A percentile compares a stretch with the other conserved stretches of the same genome.
These are phyloP conservation scores for Phortica variegata DNA, from an alignment of 1,140 invertebrate genomes.

Conservation along the genomic window DNA sequence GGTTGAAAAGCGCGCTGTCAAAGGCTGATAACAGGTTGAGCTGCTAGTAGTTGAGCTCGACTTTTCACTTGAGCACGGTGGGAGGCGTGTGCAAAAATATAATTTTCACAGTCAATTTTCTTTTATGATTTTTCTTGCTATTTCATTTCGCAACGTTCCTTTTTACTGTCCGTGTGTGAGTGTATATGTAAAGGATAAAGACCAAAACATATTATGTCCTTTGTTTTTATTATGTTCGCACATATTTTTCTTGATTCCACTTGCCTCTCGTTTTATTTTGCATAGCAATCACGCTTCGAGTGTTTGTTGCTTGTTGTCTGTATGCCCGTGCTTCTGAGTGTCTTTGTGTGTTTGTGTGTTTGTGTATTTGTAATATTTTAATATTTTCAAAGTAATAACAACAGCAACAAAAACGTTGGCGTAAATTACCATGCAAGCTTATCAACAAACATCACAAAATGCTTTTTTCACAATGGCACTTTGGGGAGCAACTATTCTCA, in stretches of 20 bases:
- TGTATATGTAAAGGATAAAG: slow-evolving; percentile 4
- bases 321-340: slow-evolving; percentile 4
- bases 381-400: slow-evolving; percentile 22
- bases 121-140: slow-evolving; percentile 30
- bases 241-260: slow-evolving; percentile 33
- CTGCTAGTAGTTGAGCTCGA: neutral
- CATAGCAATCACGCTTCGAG: too few relatives aligned
- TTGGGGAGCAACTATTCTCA: slow-evolving; percentile 42
- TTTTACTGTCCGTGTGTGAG: slow-evolving; percentile 9
- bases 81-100: too few relatives aligned
- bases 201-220: neutral
- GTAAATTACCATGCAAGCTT: slow-evolving; percentile 30
- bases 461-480: slow-evolving; percentile 44
- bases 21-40: slow-evolving; percentile 2
- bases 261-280: slow-evolving; percentile 27
- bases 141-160: slow-evolving; percentile 6
- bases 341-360: neutral
- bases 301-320: neutral
- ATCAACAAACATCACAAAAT: slow-evolving; percentile 38
- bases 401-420: slow-evolving; percentile 5
- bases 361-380: slow-evolving; percentile 43
- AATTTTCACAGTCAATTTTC: slow-evolving; percentile 46
- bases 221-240: slow-evolving; percentile 29
- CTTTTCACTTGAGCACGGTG: slow-evolving; percentile 23
- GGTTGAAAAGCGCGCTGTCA: too few relatives aligned